Evolutionary conservation across 2,797 vertebrate species (phyloP).

Genomic region (Lagocephalus sceleratus): DNA sequence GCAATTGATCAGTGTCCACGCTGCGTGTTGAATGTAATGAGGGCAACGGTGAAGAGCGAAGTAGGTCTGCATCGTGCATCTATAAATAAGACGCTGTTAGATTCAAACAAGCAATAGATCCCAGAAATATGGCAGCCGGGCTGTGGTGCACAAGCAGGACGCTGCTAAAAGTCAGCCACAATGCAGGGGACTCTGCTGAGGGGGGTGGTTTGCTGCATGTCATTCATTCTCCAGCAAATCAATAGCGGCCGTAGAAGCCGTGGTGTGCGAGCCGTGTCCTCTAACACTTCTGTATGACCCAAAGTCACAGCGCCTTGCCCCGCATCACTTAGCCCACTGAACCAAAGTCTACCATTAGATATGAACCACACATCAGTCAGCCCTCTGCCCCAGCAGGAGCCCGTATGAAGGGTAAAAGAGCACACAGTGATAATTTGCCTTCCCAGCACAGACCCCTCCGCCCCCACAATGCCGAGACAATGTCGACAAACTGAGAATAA

Average conservation of each 20-base stretch:
- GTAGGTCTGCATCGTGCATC: conserved; percentile 33
- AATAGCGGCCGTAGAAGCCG: conserved; percentile 64
- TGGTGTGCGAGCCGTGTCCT: conserved; percentile 52
- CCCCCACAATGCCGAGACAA: conserved; percentile 5
- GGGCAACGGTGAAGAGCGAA: conserved; percentile 19
- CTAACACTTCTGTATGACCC: conserved; percentile 48
- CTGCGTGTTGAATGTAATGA: conserved; percentile 69
- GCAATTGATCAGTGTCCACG: conserved; percentile 68
- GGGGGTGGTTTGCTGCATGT: conserved; percentile 40
- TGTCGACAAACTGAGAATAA: conserved; percentile 20
- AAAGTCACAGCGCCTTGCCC: conserved; percentile 62
- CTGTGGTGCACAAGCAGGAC: not conserved
- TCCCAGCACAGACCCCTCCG: conserved; percentile 23
- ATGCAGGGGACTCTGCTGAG: not conserved
- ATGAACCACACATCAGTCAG: conserved; percentile 65
- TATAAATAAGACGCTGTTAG: conserved; percentile 12
- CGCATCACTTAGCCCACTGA: conserved; percentile 62
- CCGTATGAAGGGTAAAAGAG: conserved; percentile 65
- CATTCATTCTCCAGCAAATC: conserved; percentile 64
- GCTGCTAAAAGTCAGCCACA: not conserved
- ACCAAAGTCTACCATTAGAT: conserved; percentile 70
- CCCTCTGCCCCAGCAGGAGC: conserved; percentile 40
- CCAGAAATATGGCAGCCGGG: too few species aligned
- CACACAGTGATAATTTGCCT: conserved; percentile 54
- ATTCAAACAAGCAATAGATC: conserved; percentile 9